phyloP scores from a whole-genome alignment of 2,797 vertebrate species.

The Micropoecilia bifurca region DNA sequence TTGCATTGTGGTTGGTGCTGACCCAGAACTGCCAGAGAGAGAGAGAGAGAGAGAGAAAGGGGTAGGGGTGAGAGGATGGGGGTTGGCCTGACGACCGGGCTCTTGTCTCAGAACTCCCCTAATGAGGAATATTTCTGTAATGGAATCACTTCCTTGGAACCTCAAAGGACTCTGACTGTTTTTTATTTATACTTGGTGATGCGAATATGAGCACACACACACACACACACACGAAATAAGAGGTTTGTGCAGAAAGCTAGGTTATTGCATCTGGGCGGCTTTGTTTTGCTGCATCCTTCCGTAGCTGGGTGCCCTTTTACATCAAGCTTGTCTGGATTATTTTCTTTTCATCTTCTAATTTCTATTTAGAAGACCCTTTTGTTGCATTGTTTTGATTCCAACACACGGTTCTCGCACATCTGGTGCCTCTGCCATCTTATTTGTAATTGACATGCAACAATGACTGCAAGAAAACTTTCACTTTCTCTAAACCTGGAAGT shows the following conservation, averaged over 20 bases:
- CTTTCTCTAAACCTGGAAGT: slow-evolving; percentile 28
- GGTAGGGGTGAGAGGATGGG: background rate
- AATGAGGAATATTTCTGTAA: slow-evolving; percentile 68
- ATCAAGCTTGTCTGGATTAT: slow-evolving; percentile 25
- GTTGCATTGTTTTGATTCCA: slow-evolving; percentile 37
- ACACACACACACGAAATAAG: background rate
- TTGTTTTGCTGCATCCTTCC: slow-evolving; percentile 43
- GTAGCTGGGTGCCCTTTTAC: slow-evolving; percentile 25
- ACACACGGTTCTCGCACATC: slow-evolving; percentile 50
- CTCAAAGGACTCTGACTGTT: slow-evolving; percentile 64
- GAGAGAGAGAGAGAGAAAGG: background rate
- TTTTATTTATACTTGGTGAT: slow-evolving; percentile 38
- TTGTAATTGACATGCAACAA: slow-evolving; percentile 51
- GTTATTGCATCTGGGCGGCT: slow-evolving; percentile 48
- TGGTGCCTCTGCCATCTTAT: slow-evolving; percentile 39
- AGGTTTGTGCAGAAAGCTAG: slow-evolving; percentile 16
- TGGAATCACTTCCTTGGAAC: slow-evolving; percentile 51
- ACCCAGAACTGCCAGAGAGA: slow-evolving; percentile 77
- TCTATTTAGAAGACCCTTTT: slow-evolving; percentile 37
- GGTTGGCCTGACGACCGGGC: slow-evolving; percentile 42
- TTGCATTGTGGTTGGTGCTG: slow-evolving; percentile 58
- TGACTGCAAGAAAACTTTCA: slow-evolving; percentile 34
- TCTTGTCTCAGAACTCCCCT: slow-evolving; percentile 52
- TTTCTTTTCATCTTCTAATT: slow-evolving; percentile 31
- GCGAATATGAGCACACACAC: slow-evolving; percentile 5